Base-by-base conservation (phyloP, 2,113 vertebrate species). In the Zosterops borbonicus region DNA sequence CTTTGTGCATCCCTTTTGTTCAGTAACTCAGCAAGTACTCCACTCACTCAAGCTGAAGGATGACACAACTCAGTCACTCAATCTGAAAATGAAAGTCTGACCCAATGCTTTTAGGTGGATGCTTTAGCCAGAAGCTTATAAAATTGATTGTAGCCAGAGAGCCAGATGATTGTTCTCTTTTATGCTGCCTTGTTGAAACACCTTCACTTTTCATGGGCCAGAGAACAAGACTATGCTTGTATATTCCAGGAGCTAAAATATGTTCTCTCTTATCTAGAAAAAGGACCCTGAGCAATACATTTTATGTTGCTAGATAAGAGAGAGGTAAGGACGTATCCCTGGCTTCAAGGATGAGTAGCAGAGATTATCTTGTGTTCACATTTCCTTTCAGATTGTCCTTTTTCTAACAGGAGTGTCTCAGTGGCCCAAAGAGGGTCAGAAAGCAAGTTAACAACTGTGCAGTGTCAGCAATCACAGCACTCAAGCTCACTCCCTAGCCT, bases 1-100 rank as follows among this genome's bases (percentile, higher is more conserved):
- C 0, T 0, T 19, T 9, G 2, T 21, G 15, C 6, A 1, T 9
- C 21, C 8, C 12, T 90, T 84, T 81, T 84, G 11, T 33, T 87
- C 74, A 46, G 12, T 77, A 69, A 31, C 17, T 81, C 39, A 60
- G 42, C 12, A 39, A 44, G 14, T 31, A 24, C 9, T 44, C n/a
- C 18, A 23, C 33, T 85, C 41, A 42, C 8, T 31, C 50, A 77
- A 27, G 28, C 4, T 73, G 33, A 31, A 35, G 29, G 33, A 78
- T 60, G 23, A 35, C 11, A 28, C 24, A 65, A 21, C 2, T 56
- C 27, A 62, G 44, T 83, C 58, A 67, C 16, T 87, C 44, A 64
- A 47, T 69, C 33, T 77, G 47, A 71, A 79, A 86, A 91, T 62
- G 15, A 64, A 82, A 89, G 15, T 49, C 37, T 92, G 50, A 42